Percentiles rank a stretch among this genome's conserved stretches.
These are phyloP conservation scores for Oreochromis tanganicae DNA, from an alignment of 2,113 vertebrate species.

Conservation along the genomic window DNA sequence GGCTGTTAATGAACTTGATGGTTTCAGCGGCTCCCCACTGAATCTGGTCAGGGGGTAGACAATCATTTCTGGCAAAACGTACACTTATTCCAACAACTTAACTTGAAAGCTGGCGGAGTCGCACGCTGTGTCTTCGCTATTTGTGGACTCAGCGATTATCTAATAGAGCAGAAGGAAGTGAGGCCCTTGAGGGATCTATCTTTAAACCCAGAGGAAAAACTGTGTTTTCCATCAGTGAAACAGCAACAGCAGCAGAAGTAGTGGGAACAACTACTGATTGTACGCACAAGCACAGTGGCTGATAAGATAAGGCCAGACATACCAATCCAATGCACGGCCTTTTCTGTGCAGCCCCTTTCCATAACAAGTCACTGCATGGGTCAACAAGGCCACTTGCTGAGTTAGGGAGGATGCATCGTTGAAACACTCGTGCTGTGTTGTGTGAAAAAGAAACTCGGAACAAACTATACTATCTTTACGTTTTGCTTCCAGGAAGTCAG, in stretches of 20 bases:
- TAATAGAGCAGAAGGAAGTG: constrained; percentile 35
- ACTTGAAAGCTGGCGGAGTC: background rate
- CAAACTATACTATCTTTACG: background rate
- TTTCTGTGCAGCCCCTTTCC: background rate
- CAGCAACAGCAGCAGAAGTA: background rate
- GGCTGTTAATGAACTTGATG: background rate
- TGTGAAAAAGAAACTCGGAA: background rate
- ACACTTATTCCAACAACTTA: background rate
- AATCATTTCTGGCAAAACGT: background rate
- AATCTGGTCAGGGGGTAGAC: background rate
- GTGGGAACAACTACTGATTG: constrained; percentile 8
- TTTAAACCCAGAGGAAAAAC: constrained; percentile 46
- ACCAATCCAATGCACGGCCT: background rate
- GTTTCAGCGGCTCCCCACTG: background rate
- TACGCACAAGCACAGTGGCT: constrained; percentile 32
- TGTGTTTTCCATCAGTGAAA: constrained; percentile 34
- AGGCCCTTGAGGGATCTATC: constrained; percentile 31
- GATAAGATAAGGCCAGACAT: constrained; percentile 56
- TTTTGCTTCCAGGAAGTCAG: background rate
- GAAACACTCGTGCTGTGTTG: background rate
- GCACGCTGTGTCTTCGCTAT: background rate
- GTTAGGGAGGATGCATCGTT: background rate
- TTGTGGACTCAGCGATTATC: constrained; percentile 41
- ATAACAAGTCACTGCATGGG: background rate
- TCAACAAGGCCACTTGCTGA: background rate